Conservation (phyloP, 2,888 invertebrate genomes). For the Mimas tiliae region DNA sequence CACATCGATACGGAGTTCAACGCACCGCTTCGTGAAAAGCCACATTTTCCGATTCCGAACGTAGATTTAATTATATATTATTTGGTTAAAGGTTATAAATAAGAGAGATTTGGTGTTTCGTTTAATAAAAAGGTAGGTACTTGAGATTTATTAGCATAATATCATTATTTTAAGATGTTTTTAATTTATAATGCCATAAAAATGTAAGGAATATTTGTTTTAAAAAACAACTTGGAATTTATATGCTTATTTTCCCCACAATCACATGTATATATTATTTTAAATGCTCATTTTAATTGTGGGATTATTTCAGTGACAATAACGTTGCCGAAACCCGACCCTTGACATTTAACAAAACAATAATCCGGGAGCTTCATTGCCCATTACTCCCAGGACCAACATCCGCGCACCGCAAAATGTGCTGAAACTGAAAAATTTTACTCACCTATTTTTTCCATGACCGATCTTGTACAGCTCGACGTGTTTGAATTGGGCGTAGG, state of each 20-base stretch:
- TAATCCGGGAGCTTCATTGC: conserved; percentile 35
- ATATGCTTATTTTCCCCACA: no score
- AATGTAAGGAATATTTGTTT: no score
- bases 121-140: no score
- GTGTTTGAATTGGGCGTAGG: conserved; percentile 96
- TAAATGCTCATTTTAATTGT: no score
- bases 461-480: conserved; percentile 97
- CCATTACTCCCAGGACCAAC: conserved; percentile 50
- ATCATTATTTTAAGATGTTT: no score
- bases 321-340: conserved; percentile 31
- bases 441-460: conserved; percentile 95
- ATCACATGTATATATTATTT: no score
- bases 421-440: conserved; percentile 40
- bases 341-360: conserved; percentile 48
- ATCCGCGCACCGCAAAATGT: conserved; percentile 52
- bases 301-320: not conserved
- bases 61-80: conserved; percentile 31
- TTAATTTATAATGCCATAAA: no score
- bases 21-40: conserved; percentile 49
- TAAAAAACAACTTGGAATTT: no score
- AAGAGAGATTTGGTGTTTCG: not conserved
- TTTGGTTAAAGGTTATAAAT: not conserved
- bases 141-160: no score
- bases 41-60: conserved; percentile 41
- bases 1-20: conserved; percentile 55